Conservation (phyloP, 1,140 invertebrate genomes). For the Samia ricini region DNA sequence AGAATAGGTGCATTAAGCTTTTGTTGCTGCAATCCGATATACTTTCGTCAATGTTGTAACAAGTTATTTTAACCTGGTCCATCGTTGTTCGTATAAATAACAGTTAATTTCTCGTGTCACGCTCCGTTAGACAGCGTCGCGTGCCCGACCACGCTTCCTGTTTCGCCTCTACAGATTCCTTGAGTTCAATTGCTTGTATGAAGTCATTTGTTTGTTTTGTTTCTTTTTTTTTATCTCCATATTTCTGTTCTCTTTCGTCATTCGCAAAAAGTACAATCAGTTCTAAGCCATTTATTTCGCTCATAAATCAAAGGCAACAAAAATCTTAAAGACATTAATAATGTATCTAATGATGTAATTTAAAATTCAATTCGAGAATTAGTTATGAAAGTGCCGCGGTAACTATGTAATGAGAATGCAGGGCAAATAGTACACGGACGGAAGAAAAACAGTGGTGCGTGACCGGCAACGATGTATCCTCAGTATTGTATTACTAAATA, state of each 20-base stretch:
- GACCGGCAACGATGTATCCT: constrained; percentile 33
- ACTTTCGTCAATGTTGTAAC: constrained; percentile 56
- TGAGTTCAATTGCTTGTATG: constrained; percentile 13
- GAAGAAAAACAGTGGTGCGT: constrained; percentile 45
- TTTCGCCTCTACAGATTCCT: constrained; percentile 43
- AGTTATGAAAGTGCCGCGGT: background rate
- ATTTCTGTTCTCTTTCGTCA: background rate
- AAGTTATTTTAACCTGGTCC: constrained; percentile 46
- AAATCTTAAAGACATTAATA: background rate
- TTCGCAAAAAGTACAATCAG: background rate
- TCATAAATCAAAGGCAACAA: background rate
- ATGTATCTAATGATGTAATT: background rate
- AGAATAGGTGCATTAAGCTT: background rate
- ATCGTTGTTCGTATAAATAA: constrained; percentile 62
- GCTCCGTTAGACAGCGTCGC: constrained; percentile 67
- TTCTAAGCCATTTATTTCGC: constrained; percentile 1
- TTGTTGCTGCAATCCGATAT: constrained; percentile 23
- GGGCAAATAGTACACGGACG: constrained; percentile 39
- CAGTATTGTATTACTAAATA: constrained; percentile 30
- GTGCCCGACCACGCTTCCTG: constrained; percentile 59
- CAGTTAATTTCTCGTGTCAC: constrained; percentile 72
- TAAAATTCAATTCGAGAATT: background rate
- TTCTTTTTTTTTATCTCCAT: background rate
- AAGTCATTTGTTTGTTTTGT: constrained; percentile 7
- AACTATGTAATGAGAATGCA: constrained; percentile 30